Evolutionary conservation across 2,888 invertebrate genomes (phyloP), one percentile per base, ranked within the genome.

Genomic region (Stratiomys singularior): DNA sequence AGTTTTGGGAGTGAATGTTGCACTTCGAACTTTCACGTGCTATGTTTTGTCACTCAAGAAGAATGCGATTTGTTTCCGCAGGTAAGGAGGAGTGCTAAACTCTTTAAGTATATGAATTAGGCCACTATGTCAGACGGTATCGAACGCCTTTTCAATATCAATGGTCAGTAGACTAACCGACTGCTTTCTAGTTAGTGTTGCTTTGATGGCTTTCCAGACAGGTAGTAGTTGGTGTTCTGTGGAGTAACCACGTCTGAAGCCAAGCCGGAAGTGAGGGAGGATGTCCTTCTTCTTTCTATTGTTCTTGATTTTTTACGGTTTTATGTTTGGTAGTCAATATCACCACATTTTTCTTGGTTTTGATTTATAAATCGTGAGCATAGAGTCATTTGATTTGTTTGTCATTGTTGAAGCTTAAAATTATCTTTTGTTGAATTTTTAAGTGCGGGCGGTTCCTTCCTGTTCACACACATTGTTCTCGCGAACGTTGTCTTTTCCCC

Each of bases 171-270:
- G n/a, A n/a, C n/a, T n/a, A n/a, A n/a, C n/a, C n/a, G n/a, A n/a
- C n/a, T n/a, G n/a, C n/a, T n/a, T n/a, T n/a, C n/a, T n/a, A n/a
- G n/a, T n/a, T n/a, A n/a, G n/a, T n/a, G n/a, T n/a, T n/a, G n/a
- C n/a, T n/a, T n/a, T n/a, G n/a, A n/a, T n/a, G n/a, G n/a, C n/a
- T n/a, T n/a, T n/a, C n/a, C n/a, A n/a, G n/a, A n/a, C n/a, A n/a
- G n/a, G n/a, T n/a, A n/a, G n/a, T n/a, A n/a, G n/a, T 81, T 83
- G 82, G 78, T 82, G 81, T 3, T 80, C 77, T 56, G 82, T 78
- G 80, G 81, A 79, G 30, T 80, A 79, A 25, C 80, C 79, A 76
- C 76, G 79, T 81, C 79, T 79, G 9, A 81, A 82, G 82, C 81
- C 82, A 37, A 69, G n/a, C n/a, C 56, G 30, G 81, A 77, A 81